A percentile compares a stretch with the other conserved stretches of the same genome.
Evolutionary conservation across 2,888 invertebrate genomes (phyloP).

Genomic region (Lysandra bellargus): DNA sequence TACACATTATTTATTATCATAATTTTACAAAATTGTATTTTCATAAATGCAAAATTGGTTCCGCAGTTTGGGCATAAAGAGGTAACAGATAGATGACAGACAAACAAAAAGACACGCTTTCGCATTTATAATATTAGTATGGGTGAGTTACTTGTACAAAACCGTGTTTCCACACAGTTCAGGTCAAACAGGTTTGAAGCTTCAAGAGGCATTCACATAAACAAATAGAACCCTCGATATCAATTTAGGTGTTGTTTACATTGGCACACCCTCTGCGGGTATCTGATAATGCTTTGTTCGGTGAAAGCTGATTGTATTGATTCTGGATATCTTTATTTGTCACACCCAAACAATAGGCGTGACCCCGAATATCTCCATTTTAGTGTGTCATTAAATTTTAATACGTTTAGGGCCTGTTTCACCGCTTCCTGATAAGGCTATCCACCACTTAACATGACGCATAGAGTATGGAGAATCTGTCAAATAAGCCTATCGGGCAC

Average conservation of each 20-base stretch:
- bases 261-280: constrained; percentile 49
- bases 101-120: too few relatives aligned
- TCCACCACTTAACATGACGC: too few relatives aligned
- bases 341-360: background rate
- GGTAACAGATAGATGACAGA: too few relatives aligned
- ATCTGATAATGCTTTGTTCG: constrained; percentile 45
- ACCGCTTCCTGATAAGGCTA: too few relatives aligned
- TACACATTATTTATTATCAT: too few relatives aligned
- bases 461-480: too few relatives aligned
- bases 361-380: background rate
- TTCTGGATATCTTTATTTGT: constrained; percentile 27
- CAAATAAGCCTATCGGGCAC: too few relatives aligned
- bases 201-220: constrained; percentile 31
- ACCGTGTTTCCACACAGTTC: background rate
- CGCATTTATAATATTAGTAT: too few relatives aligned
- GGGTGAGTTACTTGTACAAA: too few relatives aligned
- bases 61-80: too few relatives aligned
- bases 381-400: background rate
- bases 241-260: constrained; percentile 50
- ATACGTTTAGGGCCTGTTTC: background rate
- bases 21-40: too few relatives aligned
- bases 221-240: constrained; percentile 38
- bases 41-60: too few relatives aligned
- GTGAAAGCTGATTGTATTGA: constrained; percentile 32
- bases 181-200: background rate